These are phyloP conservation scores for Podiceps cristatus DNA, from an alignment of 2,113 vertebrate species.

Conservation along the genomic window DNA sequence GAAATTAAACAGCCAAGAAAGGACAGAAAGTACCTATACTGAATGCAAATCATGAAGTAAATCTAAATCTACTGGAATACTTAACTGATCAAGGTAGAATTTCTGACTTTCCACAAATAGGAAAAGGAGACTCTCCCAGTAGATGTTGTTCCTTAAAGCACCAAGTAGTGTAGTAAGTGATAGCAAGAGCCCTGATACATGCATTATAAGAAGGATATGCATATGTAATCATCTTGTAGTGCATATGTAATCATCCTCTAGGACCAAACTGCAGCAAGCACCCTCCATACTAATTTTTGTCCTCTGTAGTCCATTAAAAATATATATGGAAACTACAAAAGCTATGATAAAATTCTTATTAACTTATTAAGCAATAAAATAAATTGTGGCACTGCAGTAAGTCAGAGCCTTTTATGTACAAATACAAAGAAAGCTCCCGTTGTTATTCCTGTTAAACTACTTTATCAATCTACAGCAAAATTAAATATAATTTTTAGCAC, in stretches of 20 bases:
- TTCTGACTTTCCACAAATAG: background rate
- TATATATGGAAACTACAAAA: background rate
- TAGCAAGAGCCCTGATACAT: background rate
- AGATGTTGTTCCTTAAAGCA: background rate
- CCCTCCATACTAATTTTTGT: constrained; percentile 13
- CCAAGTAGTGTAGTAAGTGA: background rate
- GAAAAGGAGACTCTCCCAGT: background rate
- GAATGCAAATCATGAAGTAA: background rate
- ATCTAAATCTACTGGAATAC: background rate
- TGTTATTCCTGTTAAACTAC: background rate
- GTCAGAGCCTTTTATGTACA: background rate
- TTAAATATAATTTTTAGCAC: background rate
- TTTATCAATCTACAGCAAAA: background rate
- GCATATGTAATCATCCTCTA: constrained; percentile 15
- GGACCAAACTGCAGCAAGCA: background rate
- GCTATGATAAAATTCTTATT: background rate
- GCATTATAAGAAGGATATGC: constrained; percentile 18
- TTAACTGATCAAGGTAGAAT: background rate
- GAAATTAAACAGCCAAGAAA: background rate
- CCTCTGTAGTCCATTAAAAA: background rate
- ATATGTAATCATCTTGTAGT: constrained; percentile 39
- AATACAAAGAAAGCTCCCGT: background rate
- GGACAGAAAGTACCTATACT: background rate
- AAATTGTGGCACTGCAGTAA: background rate
- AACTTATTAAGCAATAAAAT: background rate